Base-by-base conservation (phyloP, 92 coral and sea anemone species). In the Porites rus region DNA sequence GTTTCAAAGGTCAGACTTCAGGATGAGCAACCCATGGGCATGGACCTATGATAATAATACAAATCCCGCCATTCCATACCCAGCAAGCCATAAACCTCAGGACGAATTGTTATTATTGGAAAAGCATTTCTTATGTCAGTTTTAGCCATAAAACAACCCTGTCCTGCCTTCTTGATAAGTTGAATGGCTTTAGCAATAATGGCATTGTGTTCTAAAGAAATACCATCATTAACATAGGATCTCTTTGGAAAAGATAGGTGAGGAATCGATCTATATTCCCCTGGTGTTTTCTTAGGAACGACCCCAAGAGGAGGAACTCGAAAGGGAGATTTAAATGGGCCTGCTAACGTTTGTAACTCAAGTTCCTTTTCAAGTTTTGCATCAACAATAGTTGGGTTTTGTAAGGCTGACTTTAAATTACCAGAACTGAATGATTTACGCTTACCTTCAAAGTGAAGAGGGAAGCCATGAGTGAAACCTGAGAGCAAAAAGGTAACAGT, bases 11-110 rank as follows among this genome's bases (percentile, higher is more conserved):
- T 93, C 24, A 64, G 18, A 72, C 96, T 90, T 6, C 90, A 90
- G 43, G 88, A 74, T 21, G 90, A 86, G 78, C 96, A 90, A 21
- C 93, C 96, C 93, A 90, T 93, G 3, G 94, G 96, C 93, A 93
- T 90, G 72, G 84, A 73, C 10, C 84, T 79, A 24, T 92, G 91
- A 72, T 80, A 89, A 69, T 89, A 92, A 50, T 72, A 90, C 18
- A 58, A 50, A 5, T 82, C 91, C 68, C 86, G 43, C 95, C 95
- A 86, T 12, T 56, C 31, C 75, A 92, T 86, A 4, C 95, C 93
- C 0, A 90, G 80, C 20, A 90, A 80, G 43, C 60, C 78, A 61
- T 93, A 93, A 74, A 90, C 96, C 17, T 67, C 62, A 12, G 92
- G 92, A 64, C 83, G 82, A 38, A 93, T 90, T 0, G 92, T 90